Evolutionary conservation across 2,797 vertebrate genomes (phyloP).

Genomic region (Malacoraja senta): DNA sequence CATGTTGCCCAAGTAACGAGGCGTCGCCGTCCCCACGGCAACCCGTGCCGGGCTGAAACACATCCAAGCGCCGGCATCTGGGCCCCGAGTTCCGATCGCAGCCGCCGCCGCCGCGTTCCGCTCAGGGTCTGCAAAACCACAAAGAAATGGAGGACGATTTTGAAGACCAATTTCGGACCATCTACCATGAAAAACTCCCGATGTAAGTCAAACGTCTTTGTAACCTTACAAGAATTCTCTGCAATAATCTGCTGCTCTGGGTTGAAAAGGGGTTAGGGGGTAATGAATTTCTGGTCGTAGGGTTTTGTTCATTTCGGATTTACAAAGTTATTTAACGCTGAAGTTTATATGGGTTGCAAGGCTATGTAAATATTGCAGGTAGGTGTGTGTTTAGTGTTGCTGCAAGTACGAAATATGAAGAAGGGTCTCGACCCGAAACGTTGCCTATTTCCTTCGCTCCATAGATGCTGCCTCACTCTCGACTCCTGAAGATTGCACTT

Average conservation of each 20-base stretch:
- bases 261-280: too few relatives aligned
- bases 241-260: neutral
- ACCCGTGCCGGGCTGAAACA: neutral
- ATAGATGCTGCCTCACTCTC: too few relatives aligned
- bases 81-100: neutral
- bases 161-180: conserved; percentile 44
- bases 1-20: conserved; percentile 30
- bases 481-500: too few relatives aligned
- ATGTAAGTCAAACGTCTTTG: conserved; percentile 52
- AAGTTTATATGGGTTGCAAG: too few relatives aligned
- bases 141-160: conserved; percentile 47
- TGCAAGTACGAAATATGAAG: too few relatives aligned
- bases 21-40: neutral
- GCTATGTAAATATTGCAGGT: too few relatives aligned
- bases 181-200: conserved; percentile 46
- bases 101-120: neutral
- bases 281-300: too few relatives aligned
- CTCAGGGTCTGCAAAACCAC: neutral
- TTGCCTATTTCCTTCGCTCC: too few relatives aligned
- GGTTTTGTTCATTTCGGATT: neutral
- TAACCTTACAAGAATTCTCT: too few relatives aligned
- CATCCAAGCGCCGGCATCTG: neutral
- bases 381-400: too few relatives aligned
- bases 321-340: neutral
- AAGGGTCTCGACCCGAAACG: too few relatives aligned